Evolutionary conservation across 2,113 vertebrate species (phyloP).

Genomic region (Nibea coibor): DNA sequence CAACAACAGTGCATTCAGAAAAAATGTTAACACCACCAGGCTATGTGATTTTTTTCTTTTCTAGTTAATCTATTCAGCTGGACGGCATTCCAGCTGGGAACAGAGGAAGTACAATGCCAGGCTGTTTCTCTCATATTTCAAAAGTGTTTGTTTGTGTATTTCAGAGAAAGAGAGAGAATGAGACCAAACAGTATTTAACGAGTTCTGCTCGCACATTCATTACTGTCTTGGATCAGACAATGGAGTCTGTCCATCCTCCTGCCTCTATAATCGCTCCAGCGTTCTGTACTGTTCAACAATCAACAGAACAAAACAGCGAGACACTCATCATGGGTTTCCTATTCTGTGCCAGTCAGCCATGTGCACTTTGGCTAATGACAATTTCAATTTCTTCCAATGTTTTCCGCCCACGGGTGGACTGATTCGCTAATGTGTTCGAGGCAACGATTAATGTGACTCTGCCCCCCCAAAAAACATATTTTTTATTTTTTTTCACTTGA

Average conservation of each 20-base stretch:
- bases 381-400: not conserved
- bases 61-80: conserved; percentile 1
- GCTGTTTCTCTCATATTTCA: not conserved
- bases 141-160: not conserved
- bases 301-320: not conserved
- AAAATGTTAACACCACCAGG: not conserved
- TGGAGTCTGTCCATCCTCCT: not conserved
- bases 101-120: not conserved
- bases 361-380: not conserved
- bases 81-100: not conserved
- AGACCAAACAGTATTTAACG: not conserved
- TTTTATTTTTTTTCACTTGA: no score
- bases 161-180: not conserved
- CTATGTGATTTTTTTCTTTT: not conserved
- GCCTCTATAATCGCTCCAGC: not conserved
- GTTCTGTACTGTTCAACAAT: not conserved
- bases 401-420: not conserved
- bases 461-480: no score
- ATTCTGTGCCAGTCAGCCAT: not conserved
- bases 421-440: not conserved
- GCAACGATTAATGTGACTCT: not conserved
- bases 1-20: no score
- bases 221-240: not conserved
- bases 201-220: not conserved
- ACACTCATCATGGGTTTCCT: not conserved